Base-by-base conservation (phyloP, 2,797 vertebrate genomes). In the Syngnathus rostellatus region DNA sequence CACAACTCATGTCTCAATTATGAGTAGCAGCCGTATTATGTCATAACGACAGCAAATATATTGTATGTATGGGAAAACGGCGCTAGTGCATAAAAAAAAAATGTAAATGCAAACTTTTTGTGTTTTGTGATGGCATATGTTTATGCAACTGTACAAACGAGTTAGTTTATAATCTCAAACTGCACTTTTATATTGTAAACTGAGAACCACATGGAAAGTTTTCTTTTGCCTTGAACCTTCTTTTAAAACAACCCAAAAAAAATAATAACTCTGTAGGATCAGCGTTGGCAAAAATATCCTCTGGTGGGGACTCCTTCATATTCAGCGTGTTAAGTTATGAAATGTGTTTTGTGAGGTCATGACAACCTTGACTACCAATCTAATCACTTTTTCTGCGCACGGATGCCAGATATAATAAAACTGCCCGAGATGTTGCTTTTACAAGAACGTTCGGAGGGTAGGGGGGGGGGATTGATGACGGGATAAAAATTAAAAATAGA, bases 291-390 rank as follows among this genome's bases (percentile, higher is more conserved):
- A n/a, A 61, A 16, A 21, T 40, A 40, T 11, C 38, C 16, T 17
- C 37, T 16, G 10, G 31, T 19, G 11, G 19, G 3, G 21, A 21
- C n/a, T 6, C 12, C 41, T 41, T 59, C 39, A 41, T 11, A 45
- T 62, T 62, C 39, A 2, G 5, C 40, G 6, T 62, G 23, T 43
- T 25, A 43, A 62, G 43, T 17, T 10, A 7, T 25, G 39, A 45
- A 62, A 62, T 23, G 60, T 45, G 40, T 17, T 45, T 61, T 43
- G 8, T 43, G 40, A 62, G 40, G 60, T 62, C 60, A 45, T 12
- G 19, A 8, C 60, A 43, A 45, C 60, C 60, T 62, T 62, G 60
- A 45, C 60, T 43, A 45, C 11, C 60, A 62, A 61, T 61, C 59
- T 61, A 41, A 61, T 61, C 59, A 61, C 57, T 40, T 59, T 17